These are phyloP conservation scores for Drosophila emarginata DNA, from an alignment of 2,888 invertebrate species.

Conservation along the genomic window DNA sequence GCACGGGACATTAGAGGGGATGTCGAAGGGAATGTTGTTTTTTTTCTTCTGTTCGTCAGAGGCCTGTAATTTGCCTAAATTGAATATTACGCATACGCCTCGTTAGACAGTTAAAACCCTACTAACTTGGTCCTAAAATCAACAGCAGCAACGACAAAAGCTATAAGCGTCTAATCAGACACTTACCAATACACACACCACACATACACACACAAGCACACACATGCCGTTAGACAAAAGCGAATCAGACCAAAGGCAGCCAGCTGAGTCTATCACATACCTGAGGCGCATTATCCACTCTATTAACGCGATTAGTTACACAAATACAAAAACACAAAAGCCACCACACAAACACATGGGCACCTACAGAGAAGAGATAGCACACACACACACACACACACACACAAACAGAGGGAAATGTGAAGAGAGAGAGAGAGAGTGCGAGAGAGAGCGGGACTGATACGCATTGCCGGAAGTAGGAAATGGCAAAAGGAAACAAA, in stretches of 20 bases:
- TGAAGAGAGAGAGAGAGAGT: slow-evolving; percentile 10
- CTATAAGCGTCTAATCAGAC: slow-evolving; percentile 57
- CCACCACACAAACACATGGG: slow-evolving; percentile 15
- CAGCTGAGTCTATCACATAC: slow-evolving; percentile 55
- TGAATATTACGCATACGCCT: slow-evolving; percentile 70
- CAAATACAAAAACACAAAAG: slow-evolving; percentile 71
- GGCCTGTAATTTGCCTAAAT: slow-evolving; percentile 61
- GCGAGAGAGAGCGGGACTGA: slow-evolving; percentile 16
- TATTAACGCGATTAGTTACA: slow-evolving; percentile 79
- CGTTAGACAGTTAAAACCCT: slow-evolving; percentile 55
- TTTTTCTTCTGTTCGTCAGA: not conserved
- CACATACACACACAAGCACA: not conserved
- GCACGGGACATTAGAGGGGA: slow-evolving; percentile 15
- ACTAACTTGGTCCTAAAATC: slow-evolving; percentile 23
- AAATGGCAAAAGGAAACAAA: slow-evolving; percentile 73
- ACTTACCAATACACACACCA: slow-evolving; percentile 10
- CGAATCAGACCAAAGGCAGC: slow-evolving; percentile 59
- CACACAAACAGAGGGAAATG: not conserved
- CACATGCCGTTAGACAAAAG: slow-evolving; percentile 23
- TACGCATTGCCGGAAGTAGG: slow-evolving; percentile 51
- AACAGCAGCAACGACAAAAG: slow-evolving; percentile 24
- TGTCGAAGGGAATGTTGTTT: not conserved
- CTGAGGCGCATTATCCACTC: slow-evolving; percentile 77
- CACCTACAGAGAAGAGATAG: slow-evolving; percentile 5
- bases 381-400: slow-evolving; percentile 24